A percentile compares a stretch with the other conserved stretches of the same genome.
phyloP scores from a whole-genome alignment of 1,140 invertebrate genomes.

The Conus ventricosus region DNA sequence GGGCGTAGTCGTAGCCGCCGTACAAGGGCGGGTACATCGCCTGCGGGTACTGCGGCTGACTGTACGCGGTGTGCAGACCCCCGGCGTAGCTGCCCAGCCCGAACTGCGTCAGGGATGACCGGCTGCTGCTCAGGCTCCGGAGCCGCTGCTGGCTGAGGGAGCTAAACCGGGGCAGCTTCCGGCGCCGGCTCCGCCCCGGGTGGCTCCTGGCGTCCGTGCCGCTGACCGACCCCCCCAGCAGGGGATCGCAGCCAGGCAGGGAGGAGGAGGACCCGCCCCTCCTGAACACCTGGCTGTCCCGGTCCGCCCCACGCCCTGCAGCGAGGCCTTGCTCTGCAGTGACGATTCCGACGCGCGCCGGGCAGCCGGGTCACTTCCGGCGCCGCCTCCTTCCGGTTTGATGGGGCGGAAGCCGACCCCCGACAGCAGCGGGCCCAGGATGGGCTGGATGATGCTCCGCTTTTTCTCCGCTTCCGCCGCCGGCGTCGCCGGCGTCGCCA shows the following conservation, averaged over 20 bases:
- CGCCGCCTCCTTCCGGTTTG: not conserved
- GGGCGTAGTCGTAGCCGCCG: slow-evolving; percentile 27
- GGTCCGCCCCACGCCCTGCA: slow-evolving; percentile 53
- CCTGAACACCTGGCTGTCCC: slow-evolving; percentile 48
- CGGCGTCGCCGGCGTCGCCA: slow-evolving; percentile 31
- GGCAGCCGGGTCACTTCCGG: not conserved
- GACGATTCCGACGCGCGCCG: slow-evolving; percentile 56
- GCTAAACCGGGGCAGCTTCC: slow-evolving; percentile 22
- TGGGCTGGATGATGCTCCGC: slow-evolving; percentile 48
- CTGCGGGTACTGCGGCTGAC: slow-evolving; percentile 8
- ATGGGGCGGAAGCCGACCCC: slow-evolving; percentile 18
- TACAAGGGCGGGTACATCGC: slow-evolving; percentile 11
- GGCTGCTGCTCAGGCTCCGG: slow-evolving; percentile 36
- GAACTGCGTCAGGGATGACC: slow-evolving; percentile 13
- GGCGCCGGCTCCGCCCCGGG: slow-evolving; percentile 8
- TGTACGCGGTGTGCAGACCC: not conserved
- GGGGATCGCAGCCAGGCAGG: not conserved
- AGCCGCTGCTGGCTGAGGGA: not conserved
- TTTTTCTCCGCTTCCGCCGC: slow-evolving; percentile 50
- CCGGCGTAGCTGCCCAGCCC: not conserved
- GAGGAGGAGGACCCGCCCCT: slow-evolving; percentile 23
- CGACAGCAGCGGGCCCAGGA: slow-evolving; percentile 49
- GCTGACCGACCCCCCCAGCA: not conserved
- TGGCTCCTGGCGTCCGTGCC: slow-evolving; percentile 11
- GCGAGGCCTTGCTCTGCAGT: slow-evolving; percentile 53